A percentile compares a stretch with the other conserved stretches of the same genome.
phyloP scores from a whole-genome alignment of 2,113 vertebrate species.

The Cromileptes altivelis region DNA sequence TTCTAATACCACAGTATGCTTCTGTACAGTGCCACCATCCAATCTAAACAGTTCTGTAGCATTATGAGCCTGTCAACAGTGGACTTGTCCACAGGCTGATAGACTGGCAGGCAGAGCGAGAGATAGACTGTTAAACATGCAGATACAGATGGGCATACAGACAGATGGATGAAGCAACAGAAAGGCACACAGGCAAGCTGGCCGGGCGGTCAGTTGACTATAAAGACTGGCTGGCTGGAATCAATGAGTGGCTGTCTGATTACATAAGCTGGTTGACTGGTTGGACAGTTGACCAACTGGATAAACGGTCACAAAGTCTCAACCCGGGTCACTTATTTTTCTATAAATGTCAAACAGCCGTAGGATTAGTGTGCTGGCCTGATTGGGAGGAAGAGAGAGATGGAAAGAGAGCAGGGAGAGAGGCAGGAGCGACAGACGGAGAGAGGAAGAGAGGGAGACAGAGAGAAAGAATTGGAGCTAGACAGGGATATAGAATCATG shows the following conservation, averaged over 20 bases:
- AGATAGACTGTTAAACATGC: slow-evolving; percentile 31
- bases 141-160: slow-evolving; percentile 63
- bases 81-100: slow-evolving; percentile 38
- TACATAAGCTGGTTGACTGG: slow-evolving; percentile 63
- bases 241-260: slow-evolving; percentile 62
- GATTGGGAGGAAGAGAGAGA: slow-evolving; percentile 13
- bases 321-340: slow-evolving; percentile 55
- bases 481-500: slow-evolving; percentile 42
- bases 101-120: slow-evolving; percentile 21
- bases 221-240: slow-evolving; percentile 52
- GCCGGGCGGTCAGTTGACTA: slow-evolving; percentile 47
- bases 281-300: slow-evolving; percentile 59
- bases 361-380: slow-evolving; percentile 42
- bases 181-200: slow-evolving; percentile 52
- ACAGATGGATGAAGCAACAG: slow-evolving; percentile 64
- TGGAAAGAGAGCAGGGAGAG: slow-evolving; percentile 3
- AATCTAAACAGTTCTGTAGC: slow-evolving; percentile 32
- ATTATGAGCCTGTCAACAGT: slow-evolving; percentile 42
- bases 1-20: background rate
- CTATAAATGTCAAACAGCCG: slow-evolving; percentile 68
- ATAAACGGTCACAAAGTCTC: slow-evolving; percentile 56
- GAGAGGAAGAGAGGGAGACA: background rate
- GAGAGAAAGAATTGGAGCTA: slow-evolving; percentile 3
- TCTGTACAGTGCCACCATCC: slow-evolving; percentile 16
- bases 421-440: background rate